Base-by-base conservation (phyloP, 2,113 vertebrate species). In the Chitala chitala region DNA sequence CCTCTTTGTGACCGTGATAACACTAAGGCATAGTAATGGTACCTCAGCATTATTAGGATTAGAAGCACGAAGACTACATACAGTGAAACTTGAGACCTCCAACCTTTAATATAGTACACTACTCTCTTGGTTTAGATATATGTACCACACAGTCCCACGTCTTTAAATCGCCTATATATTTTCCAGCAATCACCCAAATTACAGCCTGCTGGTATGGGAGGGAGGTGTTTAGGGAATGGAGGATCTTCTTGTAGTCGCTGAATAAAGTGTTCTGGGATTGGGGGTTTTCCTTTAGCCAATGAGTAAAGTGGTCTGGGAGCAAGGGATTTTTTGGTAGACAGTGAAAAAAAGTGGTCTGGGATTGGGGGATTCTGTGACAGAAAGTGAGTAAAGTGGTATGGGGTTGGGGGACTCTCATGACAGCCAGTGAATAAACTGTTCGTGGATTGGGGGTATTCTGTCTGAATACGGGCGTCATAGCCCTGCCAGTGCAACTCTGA, bases 341-440 rank as follows among this genome's bases (percentile, higher is more conserved):
- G 24, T 38, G 51, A 55, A 48, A 46, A n/a, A 68, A 68, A 68
- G 64, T 68, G 40, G 38, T 12, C 64, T 46, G 64, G 64, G 64
- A 46, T 68, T 68, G 42, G 64, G 40, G 40, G 22, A 15, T 48
- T 15, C 46, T 68, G n/a, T 26, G n/a, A 29, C 22, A 46, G 42
- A 2, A 0, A 5, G 22, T 26, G 24, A 68, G 64, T 10, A 68
- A 68, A 69, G 68, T 51, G 26, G 8, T 15, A 5, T 69, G 64
- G 40, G 42, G 29, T 68, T 68, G 42, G 42, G 22, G 42, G 38
- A 4, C 0, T 33, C 20, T 66, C 42, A 22, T n/a, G 46, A 13
- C 48, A 53, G 29, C 50, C 8, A 70, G 22, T 33, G 68, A 70
- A 33, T 54, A 15, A 71, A 71, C 17, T 53, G 12, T 6, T 53